Conservation (phyloP, 2,888 invertebrate species). For the Drosophila ochracea region DNA sequence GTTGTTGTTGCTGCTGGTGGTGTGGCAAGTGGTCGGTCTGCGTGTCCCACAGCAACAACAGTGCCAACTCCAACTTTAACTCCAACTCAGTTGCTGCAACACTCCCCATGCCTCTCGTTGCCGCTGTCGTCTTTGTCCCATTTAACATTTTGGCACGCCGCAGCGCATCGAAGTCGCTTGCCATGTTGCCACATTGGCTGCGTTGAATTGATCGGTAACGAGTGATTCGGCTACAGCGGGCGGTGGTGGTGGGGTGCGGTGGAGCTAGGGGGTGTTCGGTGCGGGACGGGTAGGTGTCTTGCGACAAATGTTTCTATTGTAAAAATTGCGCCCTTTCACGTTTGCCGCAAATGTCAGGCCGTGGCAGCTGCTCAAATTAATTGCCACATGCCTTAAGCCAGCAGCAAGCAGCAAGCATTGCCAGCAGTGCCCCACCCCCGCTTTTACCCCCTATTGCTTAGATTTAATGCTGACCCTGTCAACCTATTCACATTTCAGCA, state of each 20-base stretch:
- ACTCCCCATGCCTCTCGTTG: constrained; percentile 18
- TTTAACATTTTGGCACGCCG: constrained; percentile 72
- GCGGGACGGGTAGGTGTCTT: constrained; percentile 34
- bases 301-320: constrained; percentile 72
- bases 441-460: not conserved
- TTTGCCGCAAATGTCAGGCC: constrained; percentile 67
- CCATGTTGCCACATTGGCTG: constrained; percentile 56
- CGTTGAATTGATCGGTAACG: constrained; percentile 51
- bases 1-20: constrained; percentile 22
- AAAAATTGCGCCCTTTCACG: constrained; percentile 72
- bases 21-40: constrained; percentile 65
- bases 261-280: not conserved
- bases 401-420: constrained; percentile 1
- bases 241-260: not conserved
- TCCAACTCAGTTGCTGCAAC: constrained; percentile 10
- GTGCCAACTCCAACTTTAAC: constrained; percentile 17
- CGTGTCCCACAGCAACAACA: constrained; percentile 12
- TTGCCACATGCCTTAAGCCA: constrained; percentile 56
- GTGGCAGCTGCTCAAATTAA: constrained; percentile 66
- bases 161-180: constrained; percentile 60
- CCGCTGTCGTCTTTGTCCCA: constrained; percentile 61
- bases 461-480: constrained; percentile 62
- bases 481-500: constrained; percentile 73
- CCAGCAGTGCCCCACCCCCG: not conserved
- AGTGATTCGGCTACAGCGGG: constrained; percentile 32